These are phyloP conservation scores for Xanthorhoe spadicearia DNA, from an alignment of 2,888 invertebrate species.

Conservation along the genomic window DNA sequence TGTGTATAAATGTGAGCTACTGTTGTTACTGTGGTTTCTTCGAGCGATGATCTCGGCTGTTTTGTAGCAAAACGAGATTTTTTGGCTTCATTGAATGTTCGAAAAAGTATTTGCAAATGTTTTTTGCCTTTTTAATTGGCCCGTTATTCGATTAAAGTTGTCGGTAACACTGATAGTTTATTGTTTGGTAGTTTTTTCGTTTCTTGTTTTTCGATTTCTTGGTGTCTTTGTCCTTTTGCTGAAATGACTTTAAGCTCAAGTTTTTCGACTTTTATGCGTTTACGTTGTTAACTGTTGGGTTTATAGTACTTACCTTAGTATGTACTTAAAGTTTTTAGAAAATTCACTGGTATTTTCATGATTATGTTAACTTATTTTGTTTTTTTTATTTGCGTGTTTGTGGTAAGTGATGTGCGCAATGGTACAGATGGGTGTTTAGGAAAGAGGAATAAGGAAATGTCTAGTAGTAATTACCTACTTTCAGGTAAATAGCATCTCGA, in stretches of 20 bases:
- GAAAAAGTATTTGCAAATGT: slow-evolving; percentile 42
- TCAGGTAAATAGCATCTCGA: too few relatives aligned
- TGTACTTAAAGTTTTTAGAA: too few relatives aligned
- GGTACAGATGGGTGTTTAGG: too few relatives aligned
- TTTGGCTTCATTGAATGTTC: slow-evolving; percentile 61
- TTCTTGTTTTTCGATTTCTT: neutral
- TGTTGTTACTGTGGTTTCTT: slow-evolving; percentile 13
- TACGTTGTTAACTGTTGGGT: too few relatives aligned
- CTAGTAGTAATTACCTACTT: too few relatives aligned
- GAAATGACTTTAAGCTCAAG: neutral
- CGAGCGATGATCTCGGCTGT: slow-evolving; percentile 79
- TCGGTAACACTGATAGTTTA: slow-evolving; percentile 20
- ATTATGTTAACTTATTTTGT: too few relatives aligned
- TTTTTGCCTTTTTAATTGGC: slow-evolving; percentile 39
- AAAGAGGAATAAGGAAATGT: too few relatives aligned
- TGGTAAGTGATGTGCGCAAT: too few relatives aligned
- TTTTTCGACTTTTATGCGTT: too few relatives aligned
- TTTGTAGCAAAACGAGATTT: slow-evolving; percentile 81
- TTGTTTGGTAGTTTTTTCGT: slow-evolving; percentile 12
- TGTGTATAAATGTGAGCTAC: neutral
- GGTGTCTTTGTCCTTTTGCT: neutral
- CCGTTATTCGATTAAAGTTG: slow-evolving; percentile 39
- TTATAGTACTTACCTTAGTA: too few relatives aligned
- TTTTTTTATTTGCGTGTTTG: too few relatives aligned
- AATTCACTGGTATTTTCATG: too few relatives aligned